phyloP scores from a whole-genome alignment of 2,113 vertebrate genomes.

The Cinclus mexicanus region DNA sequence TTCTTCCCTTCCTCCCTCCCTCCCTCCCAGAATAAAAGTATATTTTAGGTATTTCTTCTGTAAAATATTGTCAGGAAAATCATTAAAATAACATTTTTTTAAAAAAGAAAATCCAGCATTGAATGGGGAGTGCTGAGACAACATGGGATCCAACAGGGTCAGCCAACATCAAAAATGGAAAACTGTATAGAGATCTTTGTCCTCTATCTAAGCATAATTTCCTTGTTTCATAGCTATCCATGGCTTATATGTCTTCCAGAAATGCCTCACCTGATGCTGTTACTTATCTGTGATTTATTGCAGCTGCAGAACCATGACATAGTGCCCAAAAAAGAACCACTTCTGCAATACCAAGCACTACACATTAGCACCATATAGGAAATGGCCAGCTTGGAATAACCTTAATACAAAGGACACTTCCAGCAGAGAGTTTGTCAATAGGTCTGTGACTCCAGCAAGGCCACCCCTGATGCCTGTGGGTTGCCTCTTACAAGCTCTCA shows the following conservation, averaged over 20 bases:
- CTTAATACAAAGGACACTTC: background rate
- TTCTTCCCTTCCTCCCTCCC: background rate
- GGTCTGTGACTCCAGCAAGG: background rate
- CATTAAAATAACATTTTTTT: background rate
- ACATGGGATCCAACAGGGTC: background rate
- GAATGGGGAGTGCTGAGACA: background rate
- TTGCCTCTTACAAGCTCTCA: background rate
- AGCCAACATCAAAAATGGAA: background rate
- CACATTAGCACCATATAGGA: background rate
- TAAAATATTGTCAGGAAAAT: background rate
- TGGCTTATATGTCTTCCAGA: background rate
- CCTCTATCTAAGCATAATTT: background rate
- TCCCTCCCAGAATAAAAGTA: background rate
- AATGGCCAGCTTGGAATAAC: background rate
- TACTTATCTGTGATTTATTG: background rate
- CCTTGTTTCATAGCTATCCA: background rate
- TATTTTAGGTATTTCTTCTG: background rate
- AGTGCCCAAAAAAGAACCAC: background rate
- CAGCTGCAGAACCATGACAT: background rate
- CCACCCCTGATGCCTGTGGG: background rate
- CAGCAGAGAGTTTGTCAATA: background rate
- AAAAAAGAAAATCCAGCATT: background rate
- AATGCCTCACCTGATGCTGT: background rate
- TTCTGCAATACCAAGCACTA: background rate
- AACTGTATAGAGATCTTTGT: background rate